These are phyloP conservation scores for Pachycephus smyrnensis DNA, from an alignment of 2,888 invertebrate genomes.

Conservation along the genomic window DNA sequence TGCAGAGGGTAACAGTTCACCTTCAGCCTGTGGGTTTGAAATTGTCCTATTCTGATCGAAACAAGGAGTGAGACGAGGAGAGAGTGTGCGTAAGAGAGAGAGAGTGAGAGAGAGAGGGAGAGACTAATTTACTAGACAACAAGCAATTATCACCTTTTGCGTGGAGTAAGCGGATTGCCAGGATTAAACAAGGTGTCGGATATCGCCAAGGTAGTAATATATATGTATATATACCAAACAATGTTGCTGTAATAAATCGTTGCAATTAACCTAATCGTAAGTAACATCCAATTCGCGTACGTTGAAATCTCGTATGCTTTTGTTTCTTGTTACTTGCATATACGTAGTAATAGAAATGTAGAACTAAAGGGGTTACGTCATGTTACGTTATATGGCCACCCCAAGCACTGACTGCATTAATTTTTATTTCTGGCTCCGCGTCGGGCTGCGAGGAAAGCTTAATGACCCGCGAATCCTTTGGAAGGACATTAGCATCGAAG, in stretches of 20 bases:
- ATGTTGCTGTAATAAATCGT: background rate
- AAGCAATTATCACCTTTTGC: background rate
- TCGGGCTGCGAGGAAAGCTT: no score
- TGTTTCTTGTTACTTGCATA: background rate
- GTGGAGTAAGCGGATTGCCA: background rate
- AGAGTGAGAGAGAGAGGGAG: constrained; percentile 14
- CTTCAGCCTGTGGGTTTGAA: background rate
- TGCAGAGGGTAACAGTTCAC: background rate
- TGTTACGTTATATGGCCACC: background rate
- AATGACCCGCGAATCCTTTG: background rate
- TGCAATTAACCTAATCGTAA: background rate
- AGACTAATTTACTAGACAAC: constrained; percentile 3
- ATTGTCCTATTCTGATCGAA: background rate
- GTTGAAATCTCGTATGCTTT: background rate
- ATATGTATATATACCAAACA: background rate
- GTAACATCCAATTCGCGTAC: background rate
- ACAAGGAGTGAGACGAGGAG: background rate
- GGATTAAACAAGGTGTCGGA: background rate
- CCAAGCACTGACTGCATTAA: background rate
- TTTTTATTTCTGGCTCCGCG: background rate
- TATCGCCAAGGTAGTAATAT: background rate
- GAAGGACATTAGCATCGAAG: background rate
- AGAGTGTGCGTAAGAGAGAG: constrained; percentile 3
- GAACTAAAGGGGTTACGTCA: background rate
- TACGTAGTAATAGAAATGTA: background rate